phyloP scores from a whole-genome alignment of 2,797 vertebrate species.

The Acomys russatus region DNA sequence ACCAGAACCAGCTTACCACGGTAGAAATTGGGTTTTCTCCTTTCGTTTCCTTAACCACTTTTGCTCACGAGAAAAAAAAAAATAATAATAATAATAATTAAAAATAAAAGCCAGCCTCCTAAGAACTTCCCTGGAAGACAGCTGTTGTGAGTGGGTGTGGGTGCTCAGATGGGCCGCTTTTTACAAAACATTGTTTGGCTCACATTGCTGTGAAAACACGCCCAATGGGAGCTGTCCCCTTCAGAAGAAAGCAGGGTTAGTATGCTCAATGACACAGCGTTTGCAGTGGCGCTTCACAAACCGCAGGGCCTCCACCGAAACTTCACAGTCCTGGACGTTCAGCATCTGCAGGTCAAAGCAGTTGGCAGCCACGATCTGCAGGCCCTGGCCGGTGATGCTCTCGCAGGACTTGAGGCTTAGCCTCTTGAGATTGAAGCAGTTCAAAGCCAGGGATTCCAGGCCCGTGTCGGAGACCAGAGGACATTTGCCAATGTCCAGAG shows the following conservation, averaged over 20 bases:
- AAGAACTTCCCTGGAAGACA: slow-evolving; percentile 78
- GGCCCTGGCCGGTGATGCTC: slow-evolving; percentile 96
- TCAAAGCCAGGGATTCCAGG: slow-evolving; percentile 96
- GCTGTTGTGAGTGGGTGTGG: slow-evolving; percentile 59
- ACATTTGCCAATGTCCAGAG: slow-evolving; percentile 98
- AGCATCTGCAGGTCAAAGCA: slow-evolving; percentile 98
- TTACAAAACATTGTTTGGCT: slow-evolving; percentile 24
- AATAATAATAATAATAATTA: slow-evolving; percentile 28
- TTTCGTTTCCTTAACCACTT: slow-evolving; percentile 44
- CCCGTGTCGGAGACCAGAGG: slow-evolving; percentile 97
- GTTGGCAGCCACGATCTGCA: slow-evolving; percentile 96
- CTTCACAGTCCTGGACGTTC: slow-evolving; percentile 99
- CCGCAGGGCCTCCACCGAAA: slow-evolving; percentile 96
- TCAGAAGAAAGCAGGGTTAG: slow-evolving; percentile 99
- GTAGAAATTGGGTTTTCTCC: slow-evolving; percentile 36
- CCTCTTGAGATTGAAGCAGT: slow-evolving; percentile 96
- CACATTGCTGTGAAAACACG: neutral
- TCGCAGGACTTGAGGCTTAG: slow-evolving; percentile 98
- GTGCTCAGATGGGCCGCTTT: slow-evolving; percentile 80
- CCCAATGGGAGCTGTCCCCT: slow-evolving; percentile 23
- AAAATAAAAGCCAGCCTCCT: slow-evolving; percentile 74
- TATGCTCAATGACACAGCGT: slow-evolving; percentile 99
- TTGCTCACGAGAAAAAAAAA: slow-evolving; percentile 64
- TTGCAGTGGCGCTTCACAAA: slow-evolving; percentile 97
- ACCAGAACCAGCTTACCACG: slow-evolving; percentile 55